These are phyloP conservation scores for Axinella damicornis DNA, from an alignment of 37 sponge, comb jelly and placozoan genomes.

Conservation along the genomic window DNA sequence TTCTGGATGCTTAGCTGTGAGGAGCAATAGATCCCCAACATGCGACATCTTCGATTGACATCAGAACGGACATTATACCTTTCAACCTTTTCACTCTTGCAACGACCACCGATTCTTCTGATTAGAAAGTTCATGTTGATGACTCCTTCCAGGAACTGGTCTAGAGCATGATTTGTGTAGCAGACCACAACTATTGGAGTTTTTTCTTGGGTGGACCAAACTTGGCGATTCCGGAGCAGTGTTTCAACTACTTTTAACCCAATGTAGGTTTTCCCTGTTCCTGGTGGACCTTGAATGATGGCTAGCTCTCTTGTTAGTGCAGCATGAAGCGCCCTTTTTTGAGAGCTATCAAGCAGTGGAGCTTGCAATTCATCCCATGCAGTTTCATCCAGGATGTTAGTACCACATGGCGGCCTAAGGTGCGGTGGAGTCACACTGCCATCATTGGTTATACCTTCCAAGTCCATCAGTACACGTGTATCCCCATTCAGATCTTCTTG, in stretches of 20 bases:
- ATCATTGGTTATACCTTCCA: no score
- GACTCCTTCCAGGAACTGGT: slow-evolving; percentile 68
- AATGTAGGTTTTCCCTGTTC: no score
- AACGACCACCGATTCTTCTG: slow-evolving; percentile 68
- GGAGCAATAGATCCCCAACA: not conserved
- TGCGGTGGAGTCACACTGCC: no score
- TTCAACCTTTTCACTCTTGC: slow-evolving; percentile 51
- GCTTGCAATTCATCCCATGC: slow-evolving; percentile 1
- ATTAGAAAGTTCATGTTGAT: slow-evolving; percentile 25
- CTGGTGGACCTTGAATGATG: slow-evolving; percentile 85
- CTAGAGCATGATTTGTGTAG: slow-evolving; percentile 84
- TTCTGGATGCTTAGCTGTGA: no score
- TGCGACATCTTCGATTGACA: not conserved
- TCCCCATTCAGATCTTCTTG: no score
- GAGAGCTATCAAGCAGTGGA: slow-evolving; percentile 46
- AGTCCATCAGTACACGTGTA: no score
- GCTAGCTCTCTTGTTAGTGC: slow-evolving; percentile 59
- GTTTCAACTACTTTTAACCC: slow-evolving; percentile 62
- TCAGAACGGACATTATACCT: slow-evolving; percentile 11
- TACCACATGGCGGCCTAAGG: no score
- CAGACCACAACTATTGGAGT: slow-evolving; percentile 76
- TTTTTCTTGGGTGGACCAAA: slow-evolving; percentile 28
- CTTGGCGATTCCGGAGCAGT: slow-evolving; percentile 22
- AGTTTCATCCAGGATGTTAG: not conserved
- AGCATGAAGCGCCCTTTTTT: slow-evolving; percentile 35